Base-by-base conservation (phyloP, 2,888 invertebrate species). In the Thera obeliscata region DNA sequence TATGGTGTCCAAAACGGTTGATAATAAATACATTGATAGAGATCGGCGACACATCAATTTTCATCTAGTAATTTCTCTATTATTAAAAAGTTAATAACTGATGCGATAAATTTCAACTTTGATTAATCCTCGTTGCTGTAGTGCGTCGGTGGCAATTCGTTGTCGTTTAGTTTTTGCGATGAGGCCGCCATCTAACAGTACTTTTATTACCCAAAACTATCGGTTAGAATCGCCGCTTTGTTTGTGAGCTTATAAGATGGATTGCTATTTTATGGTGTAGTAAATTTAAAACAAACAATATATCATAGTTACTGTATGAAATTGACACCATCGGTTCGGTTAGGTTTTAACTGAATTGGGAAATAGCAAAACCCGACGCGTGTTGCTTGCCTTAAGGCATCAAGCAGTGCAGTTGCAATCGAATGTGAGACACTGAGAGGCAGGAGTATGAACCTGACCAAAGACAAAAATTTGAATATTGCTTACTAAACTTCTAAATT, bases 1-100 rank as follows among this genome's bases (percentile, higher is more conserved):
- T 83, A 82, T 81, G 78, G 79, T 77, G 69, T 74, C 72, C 70
- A 76, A 81, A 89, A 88, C 88, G 87, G 87, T 86, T 83, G 83
- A 83, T 86, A 84, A 86, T 86, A 78, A 79, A 83, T 7, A 46
- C 82, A 84, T 81, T 82, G 79, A 83, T 81, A 69, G 72, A 64
- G 61, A 62, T 66, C 72, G 74, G 80, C 80, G 84, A 82, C 83
- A 83, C 76, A 77, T 77, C 81, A 78, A 81, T 81, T 83, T 81
- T 71, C 74, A 71, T 60, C 58, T 73, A 72, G 75, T 75, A 83
- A 85, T 85, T 81, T 83, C 82, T 81, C 79, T 78, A 78, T 83
- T 82, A 88, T 88, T 87, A 86, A 67, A 73, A 70, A 72, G 74
- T 77, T 79, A 79, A 76, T 75, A 52, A 73, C 33, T 60, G 61